Percentiles rank a stretch among this genome's conserved stretches.
phyloP scores from a whole-genome alignment of 2,888 invertebrate genomes.

The Chaetogeoica ovagalla region DNA sequence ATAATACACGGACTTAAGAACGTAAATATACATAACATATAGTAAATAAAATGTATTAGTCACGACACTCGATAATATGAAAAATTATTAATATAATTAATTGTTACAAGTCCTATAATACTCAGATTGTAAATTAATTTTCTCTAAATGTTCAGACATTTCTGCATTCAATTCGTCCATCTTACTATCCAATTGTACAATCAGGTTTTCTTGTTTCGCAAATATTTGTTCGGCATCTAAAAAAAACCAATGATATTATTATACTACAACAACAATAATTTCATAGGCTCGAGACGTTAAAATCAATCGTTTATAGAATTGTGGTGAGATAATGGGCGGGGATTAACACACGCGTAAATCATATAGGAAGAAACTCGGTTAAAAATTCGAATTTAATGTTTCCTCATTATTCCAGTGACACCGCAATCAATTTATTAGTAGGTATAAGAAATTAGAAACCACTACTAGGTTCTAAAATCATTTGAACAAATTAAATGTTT shows the following conservation, averaged over 20 bases:
- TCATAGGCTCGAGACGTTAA: background rate
- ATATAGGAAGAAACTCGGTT: too few relatives aligned
- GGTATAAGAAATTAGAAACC: too few relatives aligned
- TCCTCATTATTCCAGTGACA: too few relatives aligned
- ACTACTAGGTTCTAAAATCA: too few relatives aligned
- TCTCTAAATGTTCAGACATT: slow-evolving; percentile 67
- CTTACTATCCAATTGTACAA: slow-evolving; percentile 65
- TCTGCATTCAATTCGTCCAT: slow-evolving; percentile 67
- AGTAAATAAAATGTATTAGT: too few relatives aligned
- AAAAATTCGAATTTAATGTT: too few relatives aligned
- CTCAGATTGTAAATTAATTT: slow-evolving; percentile 67
- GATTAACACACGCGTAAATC: too few relatives aligned
- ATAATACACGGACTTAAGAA: too few relatives aligned
- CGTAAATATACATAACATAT: too few relatives aligned
- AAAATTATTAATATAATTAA: background rate
- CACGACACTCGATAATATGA: background rate
- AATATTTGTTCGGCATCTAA: slow-evolving; percentile 70
- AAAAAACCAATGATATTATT: slow-evolving; percentile 52
- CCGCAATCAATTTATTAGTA: too few relatives aligned
- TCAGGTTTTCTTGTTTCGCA: slow-evolving; percentile 67
- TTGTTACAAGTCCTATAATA: slow-evolving; percentile 66
- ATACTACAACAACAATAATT: background rate
- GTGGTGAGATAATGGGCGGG: too few relatives aligned
- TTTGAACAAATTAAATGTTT: background rate
- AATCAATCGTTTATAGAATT: too few relatives aligned